Evolutionary conservation across 2,113 vertebrate genomes (phyloP).

Genomic region (Riparia riparia): DNA sequence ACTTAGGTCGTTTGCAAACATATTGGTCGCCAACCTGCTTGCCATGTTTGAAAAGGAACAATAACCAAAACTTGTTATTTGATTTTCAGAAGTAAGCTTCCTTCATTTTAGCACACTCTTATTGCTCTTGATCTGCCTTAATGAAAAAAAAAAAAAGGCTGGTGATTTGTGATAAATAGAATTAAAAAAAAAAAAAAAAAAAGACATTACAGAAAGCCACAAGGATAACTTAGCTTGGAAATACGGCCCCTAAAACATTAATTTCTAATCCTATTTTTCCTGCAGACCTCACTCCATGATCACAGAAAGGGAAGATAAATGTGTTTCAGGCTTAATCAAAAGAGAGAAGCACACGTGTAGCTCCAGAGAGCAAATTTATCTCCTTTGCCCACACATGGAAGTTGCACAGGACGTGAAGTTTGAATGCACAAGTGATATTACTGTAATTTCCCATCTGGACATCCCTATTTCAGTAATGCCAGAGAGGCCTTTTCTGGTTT

Average conservation of each 20-base stretch:
- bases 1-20: slow-evolving; percentile 50
- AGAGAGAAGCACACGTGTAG: background rate
- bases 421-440: background rate
- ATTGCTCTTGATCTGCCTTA: background rate
- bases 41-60: slow-evolving; percentile 6
- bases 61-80: background rate
- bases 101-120: background rate
- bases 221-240: background rate
- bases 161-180: background rate
- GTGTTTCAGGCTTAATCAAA: slow-evolving; percentile 6
- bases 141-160: background rate
- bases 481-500: slow-evolving; percentile 34
- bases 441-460: slow-evolving; percentile 44
- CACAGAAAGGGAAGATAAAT: background rate
- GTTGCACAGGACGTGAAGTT: slow-evolving; percentile 6
- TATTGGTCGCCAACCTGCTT: slow-evolving; percentile 45
- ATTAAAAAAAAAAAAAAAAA: background rate
- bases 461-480: slow-evolving; percentile 22
- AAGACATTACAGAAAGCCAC: background rate
- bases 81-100: background rate
- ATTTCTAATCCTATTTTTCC: background rate
- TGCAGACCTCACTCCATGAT: background rate
- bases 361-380: slow-evolving; percentile 17
- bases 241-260: background rate
- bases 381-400: slow-evolving; percentile 33